Evolutionary conservation across 2,113 vertebrate species (phyloP).

Genomic region (Malaclemys terrapin): DNA sequence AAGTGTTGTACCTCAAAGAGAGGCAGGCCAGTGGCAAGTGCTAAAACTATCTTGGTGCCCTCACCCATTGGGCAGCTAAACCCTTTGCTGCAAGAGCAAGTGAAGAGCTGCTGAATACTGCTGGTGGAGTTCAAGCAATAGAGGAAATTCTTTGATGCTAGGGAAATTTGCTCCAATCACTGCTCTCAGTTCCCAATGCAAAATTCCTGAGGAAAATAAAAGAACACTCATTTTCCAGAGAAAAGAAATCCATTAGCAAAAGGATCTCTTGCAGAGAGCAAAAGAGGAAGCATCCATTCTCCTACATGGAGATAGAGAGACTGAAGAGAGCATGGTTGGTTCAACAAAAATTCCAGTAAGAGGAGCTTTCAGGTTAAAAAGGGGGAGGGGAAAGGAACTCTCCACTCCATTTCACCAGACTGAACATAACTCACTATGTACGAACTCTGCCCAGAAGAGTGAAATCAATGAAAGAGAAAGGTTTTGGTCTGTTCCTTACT

Average conservation of each 20-base stretch:
- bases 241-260: not conserved
- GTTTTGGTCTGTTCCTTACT: not conserved
- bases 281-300: not conserved
- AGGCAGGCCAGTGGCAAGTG: not conserved
- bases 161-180: not conserved
- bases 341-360: not conserved
- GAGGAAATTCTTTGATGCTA: not conserved
- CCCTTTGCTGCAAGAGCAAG: not conserved
- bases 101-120: not conserved
- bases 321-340: not conserved
- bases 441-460: too few species aligned
- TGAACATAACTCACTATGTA: not conserved
- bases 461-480: too few species aligned
- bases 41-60: not conserved
- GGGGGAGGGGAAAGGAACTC: not conserved
- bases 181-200: not conserved
- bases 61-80: not conserved
- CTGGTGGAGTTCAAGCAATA: not conserved
- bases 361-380: not conserved
- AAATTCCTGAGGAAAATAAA: not conserved
- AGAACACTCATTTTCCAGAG: not conserved
- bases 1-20: not conserved
- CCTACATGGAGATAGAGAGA: not conserved
- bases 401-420: not conserved
- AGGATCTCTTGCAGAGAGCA: not conserved